Percentiles rank a stretch among this genome's conserved stretches.
phyloP scores from a whole-genome alignment of 2,113 vertebrate genomes.

The Pomatorhinus ruficollis region DNA sequence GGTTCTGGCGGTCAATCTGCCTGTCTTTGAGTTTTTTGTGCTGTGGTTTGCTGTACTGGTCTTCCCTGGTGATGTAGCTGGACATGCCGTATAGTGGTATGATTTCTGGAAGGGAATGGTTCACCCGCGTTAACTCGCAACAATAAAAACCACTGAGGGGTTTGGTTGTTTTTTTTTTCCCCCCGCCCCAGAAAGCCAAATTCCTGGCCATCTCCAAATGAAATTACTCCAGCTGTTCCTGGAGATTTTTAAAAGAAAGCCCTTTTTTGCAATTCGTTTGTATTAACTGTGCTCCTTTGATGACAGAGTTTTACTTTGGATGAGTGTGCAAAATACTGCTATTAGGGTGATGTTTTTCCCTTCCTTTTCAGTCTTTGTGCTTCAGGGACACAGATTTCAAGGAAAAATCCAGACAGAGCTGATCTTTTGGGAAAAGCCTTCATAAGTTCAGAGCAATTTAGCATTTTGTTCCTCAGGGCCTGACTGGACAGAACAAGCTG shows the following conservation, averaged over 20 bases:
- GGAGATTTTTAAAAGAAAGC: background rate
- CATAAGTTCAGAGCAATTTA: background rate
- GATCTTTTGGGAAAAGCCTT: background rate
- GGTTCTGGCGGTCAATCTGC: slow-evolving; percentile 92
- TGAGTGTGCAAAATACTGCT: background rate
- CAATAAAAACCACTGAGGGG: background rate
- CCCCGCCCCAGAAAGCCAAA: background rate
- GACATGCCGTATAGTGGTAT: slow-evolving; percentile 97
- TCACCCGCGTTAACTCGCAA: fast-evolving
- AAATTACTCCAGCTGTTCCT: background rate
- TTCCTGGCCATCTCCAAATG: background rate
- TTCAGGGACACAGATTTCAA: background rate
- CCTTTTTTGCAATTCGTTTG: background rate
- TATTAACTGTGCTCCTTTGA: background rate
- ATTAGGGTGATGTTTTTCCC: background rate
- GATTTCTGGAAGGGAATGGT: slow-evolving; percentile 79
- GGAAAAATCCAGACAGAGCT: background rate
- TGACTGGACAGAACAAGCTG: background rate
- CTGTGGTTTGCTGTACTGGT: slow-evolving; percentile 92
- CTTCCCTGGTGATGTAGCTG: slow-evolving; percentile 91
- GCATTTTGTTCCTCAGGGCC: background rate
- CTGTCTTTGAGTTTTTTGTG: slow-evolving; percentile 94
- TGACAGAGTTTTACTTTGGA: background rate
- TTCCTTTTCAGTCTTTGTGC: background rate
- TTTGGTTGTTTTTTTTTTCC: no score